Base-by-base conservation (phyloP, 2,888 invertebrate species). In the Acleris holmiana region DNA sequence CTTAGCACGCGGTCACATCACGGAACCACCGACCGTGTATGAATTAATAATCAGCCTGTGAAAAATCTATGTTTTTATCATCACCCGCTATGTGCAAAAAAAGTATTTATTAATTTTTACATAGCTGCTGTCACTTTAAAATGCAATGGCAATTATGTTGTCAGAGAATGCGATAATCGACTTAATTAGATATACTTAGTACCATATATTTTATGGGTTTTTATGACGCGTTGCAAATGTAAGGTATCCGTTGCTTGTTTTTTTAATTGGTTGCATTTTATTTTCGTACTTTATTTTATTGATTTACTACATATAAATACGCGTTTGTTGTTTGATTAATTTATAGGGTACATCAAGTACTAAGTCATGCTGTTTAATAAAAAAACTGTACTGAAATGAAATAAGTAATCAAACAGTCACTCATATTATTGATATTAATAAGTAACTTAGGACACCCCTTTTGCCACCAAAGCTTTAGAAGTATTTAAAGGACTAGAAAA, bases 61-160 rank as follows among this genome's bases (percentile, higher is more conserved):
- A 64, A 64, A 58, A 25, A 18, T 56, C 40, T 25, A 58, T 13
- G 19, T 63, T 63, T 63, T 63, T 51, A 46, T 18, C 5, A 44
- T n/a, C 41, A 35, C 41, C 13, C 10, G 13, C 21, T 56, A 49
- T 63, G 44, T 46, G 23, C 35, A 63, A 63, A 51, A 29, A 63
- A 50, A 35, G 25, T 49, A 57, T 63, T 51, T 46, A 63, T 63
- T 58, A 51, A 47, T 51, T 58, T 47, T 50, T 46, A 58, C 63
- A 58, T 46, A 15, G 29, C 35, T 21, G n/a, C 44, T 46, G 57
- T 57, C 62, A 57, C 29, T 44, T 62, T 15, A 17, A 35, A 51
- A 62, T 51, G 49, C 44, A 57, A 46, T 50, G 46, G 50, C 35
- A 62, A 62, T 62, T 62, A 62, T 51, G 46, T 57, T 62, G 62